Conservation (phyloP, 2,888 invertebrate genomes). For the Tiliacea aurago region DNA sequence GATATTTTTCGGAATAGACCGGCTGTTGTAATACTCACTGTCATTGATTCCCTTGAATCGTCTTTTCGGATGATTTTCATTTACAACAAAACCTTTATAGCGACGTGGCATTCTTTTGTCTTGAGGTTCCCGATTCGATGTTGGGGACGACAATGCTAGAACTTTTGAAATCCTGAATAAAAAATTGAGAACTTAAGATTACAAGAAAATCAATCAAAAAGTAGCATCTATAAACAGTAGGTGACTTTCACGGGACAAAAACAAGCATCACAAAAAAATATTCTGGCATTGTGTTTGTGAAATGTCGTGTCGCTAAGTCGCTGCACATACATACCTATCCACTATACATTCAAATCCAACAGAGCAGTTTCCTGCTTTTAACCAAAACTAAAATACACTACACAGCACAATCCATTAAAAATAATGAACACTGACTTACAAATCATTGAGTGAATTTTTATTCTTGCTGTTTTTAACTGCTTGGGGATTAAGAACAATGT, state of each 20-base stretch:
- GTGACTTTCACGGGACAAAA: background rate
- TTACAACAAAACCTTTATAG: constrained; percentile 75
- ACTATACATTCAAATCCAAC: background rate
- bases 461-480: constrained; percentile 69
- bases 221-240: background rate
- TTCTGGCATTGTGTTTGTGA: no score
- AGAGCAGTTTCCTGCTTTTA: background rate
- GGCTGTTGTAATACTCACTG: constrained; percentile 68
- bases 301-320: no score
- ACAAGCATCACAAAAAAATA: background rate
- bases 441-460: constrained; percentile 68
- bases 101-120: constrained; percentile 56
- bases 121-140: constrained; percentile 51
- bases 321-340: no score
- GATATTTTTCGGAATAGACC: background rate
- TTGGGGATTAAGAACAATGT: constrained; percentile 76
- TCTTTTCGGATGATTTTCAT: constrained; percentile 60
- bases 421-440: constrained; percentile 74
- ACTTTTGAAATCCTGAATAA: constrained; percentile 74
- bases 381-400: background rate
- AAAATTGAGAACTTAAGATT: background rate
- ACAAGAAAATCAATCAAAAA: background rate
- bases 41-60: constrained; percentile 73
- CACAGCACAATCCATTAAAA: background rate
- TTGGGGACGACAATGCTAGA: constrained; percentile 65